Percentiles rank a stretch among this genome's conserved stretches.
Evolutionary conservation across 2,888 invertebrate species (phyloP).

Genomic region (Sphaerophoria rueppellii): DNA sequence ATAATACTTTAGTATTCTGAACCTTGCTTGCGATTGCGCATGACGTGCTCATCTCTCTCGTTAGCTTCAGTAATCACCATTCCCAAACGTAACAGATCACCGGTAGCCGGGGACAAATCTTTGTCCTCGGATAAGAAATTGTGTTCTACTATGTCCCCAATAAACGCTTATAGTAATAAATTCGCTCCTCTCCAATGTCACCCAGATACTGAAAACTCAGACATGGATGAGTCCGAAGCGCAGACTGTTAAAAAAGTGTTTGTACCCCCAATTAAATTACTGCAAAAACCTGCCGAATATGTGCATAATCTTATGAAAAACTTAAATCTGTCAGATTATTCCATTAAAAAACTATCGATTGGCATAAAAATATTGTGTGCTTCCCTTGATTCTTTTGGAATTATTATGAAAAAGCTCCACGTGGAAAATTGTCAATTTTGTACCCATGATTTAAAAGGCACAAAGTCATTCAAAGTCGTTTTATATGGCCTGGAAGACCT

Average conservation of each 20-base stretch:
- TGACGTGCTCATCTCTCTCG: constrained; percentile 10
- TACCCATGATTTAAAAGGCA: constrained; percentile 43
- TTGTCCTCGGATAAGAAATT: constrained; percentile 11
- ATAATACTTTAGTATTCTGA: too few relatives aligned
- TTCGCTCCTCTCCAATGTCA: neutral
- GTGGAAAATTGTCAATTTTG: constrained; percentile 40
- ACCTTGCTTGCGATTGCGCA: constrained; percentile 7
- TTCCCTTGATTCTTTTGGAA: neutral
- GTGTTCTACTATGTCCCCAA: constrained; percentile 1
- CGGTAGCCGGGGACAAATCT: constrained; percentile 8
- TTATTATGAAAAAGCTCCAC: neutral
- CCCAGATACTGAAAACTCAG: constrained; percentile 4
- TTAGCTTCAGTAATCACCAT: constrained; percentile 1
- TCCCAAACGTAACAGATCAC: neutral
- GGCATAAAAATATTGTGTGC: too few relatives aligned
- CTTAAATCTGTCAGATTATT: neutral
- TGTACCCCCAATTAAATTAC: too few relatives aligned
- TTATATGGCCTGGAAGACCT: too few relatives aligned
- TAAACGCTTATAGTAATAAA: neutral
- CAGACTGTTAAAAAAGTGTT: neutral
- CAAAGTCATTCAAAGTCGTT: constrained; percentile 56
- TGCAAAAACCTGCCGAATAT: constrained; percentile 1
- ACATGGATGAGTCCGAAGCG: neutral
- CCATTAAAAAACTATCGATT: neutral
- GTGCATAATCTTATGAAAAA: constrained; percentile 1